Evolutionary conservation across 2,797 vertebrate genomes (phyloP), one percentile per base, ranked within the genome.

Genomic region (Zenarchopterus dispar): DNA sequence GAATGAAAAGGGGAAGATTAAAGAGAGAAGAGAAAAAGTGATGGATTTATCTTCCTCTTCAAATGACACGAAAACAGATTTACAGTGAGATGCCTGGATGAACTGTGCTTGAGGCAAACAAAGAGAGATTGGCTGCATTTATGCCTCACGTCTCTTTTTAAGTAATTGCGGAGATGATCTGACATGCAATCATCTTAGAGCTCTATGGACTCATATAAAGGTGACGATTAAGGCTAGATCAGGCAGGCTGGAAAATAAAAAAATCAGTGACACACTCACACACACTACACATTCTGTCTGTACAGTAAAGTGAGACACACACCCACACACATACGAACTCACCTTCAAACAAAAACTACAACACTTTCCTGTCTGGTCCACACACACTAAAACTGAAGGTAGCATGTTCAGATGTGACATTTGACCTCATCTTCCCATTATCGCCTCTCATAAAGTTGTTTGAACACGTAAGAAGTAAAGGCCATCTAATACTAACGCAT

Each of bases 41-140:
- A 80, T 44, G 43, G 65, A 64, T 65, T 81, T 63, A 62, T 61
- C 57, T 33, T 56, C 57, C 28, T 56, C 42, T 58, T 17, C 46
- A 62, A 48, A 63, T 11, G 36, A 56, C 42, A 68, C 67, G 19
- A 49, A 66, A 69, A 67, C 15, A 41, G 45, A 77, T 42, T 56
- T 46, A 47, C 22, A 58, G 16, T 8, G 26, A 71, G 19, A 62
- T 8, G 65, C 50, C 57, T 47, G 56, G 31, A 68, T 42, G 63
- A 78, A 60, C 28, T 54, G 49, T 46, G 39, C 43, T 36, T 39
- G 26, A 47, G 18, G 17, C 7, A 49, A 19, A 50, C 5, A 1
- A 42, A 17, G 24, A 64, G 44, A 58, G n/a, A 39, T 26, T 52
- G 22, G 46, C 49, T 44, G 33, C 19, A 53, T 28, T 33, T 50